Base-by-base conservation (phyloP, 2,797 vertebrate genomes). In the Poecilia gillii region DNA sequence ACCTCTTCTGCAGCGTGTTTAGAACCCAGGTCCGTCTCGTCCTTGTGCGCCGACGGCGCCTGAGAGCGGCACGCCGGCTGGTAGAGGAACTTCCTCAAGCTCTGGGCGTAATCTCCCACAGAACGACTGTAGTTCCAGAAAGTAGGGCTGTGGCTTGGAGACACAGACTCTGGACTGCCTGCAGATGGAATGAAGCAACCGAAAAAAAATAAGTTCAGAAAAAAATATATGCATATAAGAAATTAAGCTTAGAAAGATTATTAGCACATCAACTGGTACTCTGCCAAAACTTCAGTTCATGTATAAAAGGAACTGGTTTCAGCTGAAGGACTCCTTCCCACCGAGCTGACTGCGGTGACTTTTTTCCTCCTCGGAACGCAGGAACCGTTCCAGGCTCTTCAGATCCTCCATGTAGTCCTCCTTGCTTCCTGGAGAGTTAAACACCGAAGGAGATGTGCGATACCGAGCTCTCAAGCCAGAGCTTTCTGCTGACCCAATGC, bases 1-100 rank as follows among this genome's bases (percentile, higher is more conserved):
- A 98, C 99, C 96, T 99, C 99, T 84, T 99, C 98, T 18, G 98
- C 98, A 73, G 98, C 98, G 83, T 99, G 98, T 90, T 98, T 99
- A 41, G 98, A 98, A 73, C 97, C 97, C 80, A 98, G 95, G 82
- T 99, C 98, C 0, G 97, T 97, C 82, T 99, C 98, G 4, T 99
- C 98, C 84, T 99, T 99, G 95, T 97, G 96, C 9, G 98, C 97
- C 2, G 97, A 98, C 0, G 98, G 98, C 1, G 97, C 97, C 87
- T 97, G 97, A 62, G 98, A 98, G 74, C 98, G 95, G 82, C 97
- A 99, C 31, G 99, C 98, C 0, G 97, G 93, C 89, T 99, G 99
- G 83, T 99, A 99, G 79, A 98, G 96, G 88, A 97, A 99, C 71
- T 99, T 99, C 86, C 97, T 96, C 81, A 99, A 94, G 75, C 96